Base-by-base conservation (phyloP, 2,113 vertebrate genomes). In the Melanotaenia duboulayi region DNA sequence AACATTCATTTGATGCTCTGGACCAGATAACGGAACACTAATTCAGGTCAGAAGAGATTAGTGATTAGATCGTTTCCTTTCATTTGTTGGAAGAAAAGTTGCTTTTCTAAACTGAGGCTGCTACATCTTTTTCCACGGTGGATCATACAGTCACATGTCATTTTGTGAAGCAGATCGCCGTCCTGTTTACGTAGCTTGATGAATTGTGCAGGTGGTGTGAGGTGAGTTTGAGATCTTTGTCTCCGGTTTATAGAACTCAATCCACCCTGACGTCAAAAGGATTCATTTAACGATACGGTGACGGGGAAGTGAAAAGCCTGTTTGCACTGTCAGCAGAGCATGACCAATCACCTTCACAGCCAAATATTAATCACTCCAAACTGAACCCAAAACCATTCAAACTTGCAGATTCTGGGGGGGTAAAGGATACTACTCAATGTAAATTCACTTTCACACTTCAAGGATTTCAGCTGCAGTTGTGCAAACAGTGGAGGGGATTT, bases 401-500 rank as follows among this genome's bases (percentile, higher is more conserved):
- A 70, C 49, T 24, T 17, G 22, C 12, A 71, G 55, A 39, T 61
- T 64, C 74, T 55, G 6, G 3, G 54, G n/a, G 6, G 32, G 17
- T 59, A 82, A 75, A 60, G 56, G 77, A 68, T 11, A 55, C 44
- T 11, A 12, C 17, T 11, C 70, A n/a, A 37, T 61, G 55, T 40
- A 58, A 82, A 66, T 69, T 51, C 46, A 57, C 76, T 60, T 86
- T 74, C 65, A 61, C 55, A 76, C 71, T 58, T 69, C 0, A 25
- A 65, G 67, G 60, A 54, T 74, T 75, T 63, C 58, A 49, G 51
- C 51, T 52, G 40, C 63, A 67, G 57, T 77, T 85, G 65, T 76
- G 66, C 39, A 48, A 78, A 65, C 72, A 87, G 62, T 22, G 12
- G 35, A 72, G 44, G 60, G 76, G 71, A 65, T 80, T 84, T 76